Percentiles rank a stretch among this genome's conserved stretches.
Conservation (phyloP, 2,113 vertebrate genomes). For the Neodon shergylaensis region DNA sequence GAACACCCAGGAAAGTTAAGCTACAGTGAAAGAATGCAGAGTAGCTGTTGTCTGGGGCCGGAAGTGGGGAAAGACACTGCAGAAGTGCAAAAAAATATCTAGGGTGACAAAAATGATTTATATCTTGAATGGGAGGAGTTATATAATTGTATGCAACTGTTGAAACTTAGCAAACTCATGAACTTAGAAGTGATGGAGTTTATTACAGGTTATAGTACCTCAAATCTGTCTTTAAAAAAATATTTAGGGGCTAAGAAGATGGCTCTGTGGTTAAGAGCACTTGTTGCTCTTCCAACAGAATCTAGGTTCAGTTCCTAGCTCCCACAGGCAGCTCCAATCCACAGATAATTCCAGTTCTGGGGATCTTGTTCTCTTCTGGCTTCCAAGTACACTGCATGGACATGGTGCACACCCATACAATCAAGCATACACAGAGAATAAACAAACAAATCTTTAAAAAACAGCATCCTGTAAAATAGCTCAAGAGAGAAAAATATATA, state of each 20-base stretch:
- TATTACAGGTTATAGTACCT: background rate
- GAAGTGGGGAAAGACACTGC: background rate
- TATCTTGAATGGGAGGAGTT: background rate
- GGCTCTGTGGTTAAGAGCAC: background rate
- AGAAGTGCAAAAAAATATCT: background rate
- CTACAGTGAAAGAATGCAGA: background rate
- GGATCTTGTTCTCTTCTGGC: background rate
- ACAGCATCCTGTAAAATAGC: background rate
- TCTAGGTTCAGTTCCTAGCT: background rate
- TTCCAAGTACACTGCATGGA: background rate
- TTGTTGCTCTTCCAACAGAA: background rate
- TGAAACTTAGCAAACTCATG: background rate
- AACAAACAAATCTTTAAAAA: background rate
- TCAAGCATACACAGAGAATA: background rate
- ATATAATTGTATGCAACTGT: background rate
- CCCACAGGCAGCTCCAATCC: background rate
- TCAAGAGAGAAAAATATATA: background rate
- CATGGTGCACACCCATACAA: background rate
- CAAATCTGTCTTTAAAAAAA: constrained; percentile 20
- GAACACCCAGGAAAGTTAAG: background rate
- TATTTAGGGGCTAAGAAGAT: background rate
- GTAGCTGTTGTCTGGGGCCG: background rate
- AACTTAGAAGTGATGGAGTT: background rate
- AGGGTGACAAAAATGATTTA: background rate
- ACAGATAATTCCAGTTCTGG: background rate